phyloP scores from a whole-genome alignment of 2,888 invertebrate species.

The Cephus runcator region DNA sequence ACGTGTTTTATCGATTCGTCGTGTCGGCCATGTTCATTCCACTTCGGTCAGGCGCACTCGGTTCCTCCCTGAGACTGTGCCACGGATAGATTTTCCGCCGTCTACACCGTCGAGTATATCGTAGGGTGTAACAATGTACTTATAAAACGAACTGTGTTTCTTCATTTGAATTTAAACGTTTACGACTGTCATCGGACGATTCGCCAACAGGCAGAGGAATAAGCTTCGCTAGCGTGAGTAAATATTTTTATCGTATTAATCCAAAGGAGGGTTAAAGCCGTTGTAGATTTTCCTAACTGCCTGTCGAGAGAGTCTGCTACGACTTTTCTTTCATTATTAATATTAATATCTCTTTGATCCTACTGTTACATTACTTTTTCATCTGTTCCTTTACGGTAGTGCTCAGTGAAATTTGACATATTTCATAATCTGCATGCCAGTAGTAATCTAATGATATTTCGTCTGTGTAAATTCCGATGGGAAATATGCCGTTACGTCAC shows the following conservation, averaged over 20 bases:
- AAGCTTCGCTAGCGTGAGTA: conserved; percentile 12
- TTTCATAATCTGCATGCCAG: neutral
- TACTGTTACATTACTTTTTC: neutral
- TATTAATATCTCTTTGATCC: neutral
- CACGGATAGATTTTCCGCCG: conserved; percentile 53
- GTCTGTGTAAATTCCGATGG: neutral
- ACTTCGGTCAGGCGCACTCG: conserved; percentile 52
- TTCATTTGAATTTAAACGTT: conserved; percentile 11
- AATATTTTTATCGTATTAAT: neutral
- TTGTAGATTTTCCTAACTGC: neutral
- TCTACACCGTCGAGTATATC: conserved; percentile 41
- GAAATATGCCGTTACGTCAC: neutral
- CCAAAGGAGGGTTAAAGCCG: neutral
- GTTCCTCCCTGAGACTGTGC: conserved; percentile 43
- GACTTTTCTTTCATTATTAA: neutral
- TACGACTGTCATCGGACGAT: conserved; percentile 16
- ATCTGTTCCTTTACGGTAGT: neutral
- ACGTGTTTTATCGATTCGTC: conserved; percentile 37
- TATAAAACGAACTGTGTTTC: conserved; percentile 27
- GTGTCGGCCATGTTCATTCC: conserved; percentile 47
- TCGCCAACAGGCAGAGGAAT: conserved; percentile 17
- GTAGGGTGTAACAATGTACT: conserved; percentile 35
- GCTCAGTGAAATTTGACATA: neutral
- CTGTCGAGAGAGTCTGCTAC: neutral
- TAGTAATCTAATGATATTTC: neutral